Evolutionary conservation across 2,113 vertebrate genomes (phyloP).

Genomic region (Oryzias celebensis): DNA sequence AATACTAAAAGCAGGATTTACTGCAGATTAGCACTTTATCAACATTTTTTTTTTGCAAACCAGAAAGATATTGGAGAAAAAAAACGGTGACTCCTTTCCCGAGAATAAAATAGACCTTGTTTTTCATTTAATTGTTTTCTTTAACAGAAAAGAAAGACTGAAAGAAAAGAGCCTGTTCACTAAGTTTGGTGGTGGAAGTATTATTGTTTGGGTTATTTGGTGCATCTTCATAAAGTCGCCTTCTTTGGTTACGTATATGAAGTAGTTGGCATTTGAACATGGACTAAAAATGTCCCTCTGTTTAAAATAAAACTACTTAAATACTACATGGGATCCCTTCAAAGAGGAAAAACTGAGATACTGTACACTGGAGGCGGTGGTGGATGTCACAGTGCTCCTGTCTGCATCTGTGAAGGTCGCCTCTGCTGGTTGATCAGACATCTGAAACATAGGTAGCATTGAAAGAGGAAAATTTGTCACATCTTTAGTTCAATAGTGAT

Average conservation of each 20-base stretch:
- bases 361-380: slow-evolving; percentile 87
- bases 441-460: slow-evolving; percentile 71
- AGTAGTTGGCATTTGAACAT: no score
- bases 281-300: no score
- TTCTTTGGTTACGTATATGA: not conserved
- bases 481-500: not conserved
- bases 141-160: no score
- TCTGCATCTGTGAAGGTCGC: slow-evolving; percentile 82
- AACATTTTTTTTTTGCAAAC: not conserved
- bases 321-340: not conserved
- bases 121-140: no score
- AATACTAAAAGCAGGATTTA: not conserved
- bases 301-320: not conserved
- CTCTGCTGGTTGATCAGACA: slow-evolving; percentile 85
- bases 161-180: not conserved
- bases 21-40: not conserved
- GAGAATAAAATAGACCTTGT: no score
- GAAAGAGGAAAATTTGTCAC: not conserved
- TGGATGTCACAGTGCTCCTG: slow-evolving; percentile 85
- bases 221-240: not conserved
- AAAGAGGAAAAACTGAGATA: slow-evolving; percentile 2
- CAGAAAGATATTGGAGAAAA: not conserved
- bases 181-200: not conserved
- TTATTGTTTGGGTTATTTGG: not conserved
- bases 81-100: no score